phyloP scores from a whole-genome alignment of 2,888 invertebrate genomes.

The Thysanoteuthis rhombus region DNA sequence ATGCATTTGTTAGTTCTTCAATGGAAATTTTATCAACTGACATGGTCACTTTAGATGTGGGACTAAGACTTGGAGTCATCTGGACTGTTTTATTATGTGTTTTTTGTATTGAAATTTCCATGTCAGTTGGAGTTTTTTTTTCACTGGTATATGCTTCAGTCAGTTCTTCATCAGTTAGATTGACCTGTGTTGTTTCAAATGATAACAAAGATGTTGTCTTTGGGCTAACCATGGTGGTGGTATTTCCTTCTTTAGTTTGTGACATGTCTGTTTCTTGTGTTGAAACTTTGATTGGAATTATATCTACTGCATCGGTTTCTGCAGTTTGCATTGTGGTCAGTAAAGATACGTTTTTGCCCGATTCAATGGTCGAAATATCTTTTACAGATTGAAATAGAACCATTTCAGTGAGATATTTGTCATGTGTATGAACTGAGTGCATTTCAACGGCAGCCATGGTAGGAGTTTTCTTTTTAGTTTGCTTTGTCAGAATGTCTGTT shows the following conservation, averaged over 20 bases:
- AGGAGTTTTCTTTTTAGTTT: background rate
- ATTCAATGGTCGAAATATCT: too few relatives aligned
- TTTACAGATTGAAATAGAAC: too few relatives aligned
- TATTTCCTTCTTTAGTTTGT: background rate
- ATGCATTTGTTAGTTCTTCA: too few relatives aligned
- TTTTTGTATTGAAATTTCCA: background rate
- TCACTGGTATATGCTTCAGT: background rate
- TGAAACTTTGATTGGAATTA: background rate
- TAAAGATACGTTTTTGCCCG: too few relatives aligned
- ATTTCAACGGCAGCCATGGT: background rate
- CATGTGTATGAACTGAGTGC: rapidly evolving
- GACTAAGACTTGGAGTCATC: too few relatives aligned
- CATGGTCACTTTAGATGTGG: too few relatives aligned
- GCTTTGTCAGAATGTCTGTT: background rate
- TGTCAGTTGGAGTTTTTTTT: background rate
- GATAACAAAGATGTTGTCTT: background rate
- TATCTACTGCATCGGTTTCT: background rate
- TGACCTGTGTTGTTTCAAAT: background rate
- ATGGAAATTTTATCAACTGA: too few relatives aligned
- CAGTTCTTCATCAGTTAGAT: background rate
- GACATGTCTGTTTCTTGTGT: background rate
- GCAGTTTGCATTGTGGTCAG: background rate
- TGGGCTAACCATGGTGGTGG: rapidly evolving
- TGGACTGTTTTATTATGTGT: too few relatives aligned
- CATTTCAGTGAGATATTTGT: background rate